A percentile compares a stretch with the other conserved stretches of the same genome.
Conservation (phyloP, 2,113 vertebrate species). For the Neogale vison region DNA sequence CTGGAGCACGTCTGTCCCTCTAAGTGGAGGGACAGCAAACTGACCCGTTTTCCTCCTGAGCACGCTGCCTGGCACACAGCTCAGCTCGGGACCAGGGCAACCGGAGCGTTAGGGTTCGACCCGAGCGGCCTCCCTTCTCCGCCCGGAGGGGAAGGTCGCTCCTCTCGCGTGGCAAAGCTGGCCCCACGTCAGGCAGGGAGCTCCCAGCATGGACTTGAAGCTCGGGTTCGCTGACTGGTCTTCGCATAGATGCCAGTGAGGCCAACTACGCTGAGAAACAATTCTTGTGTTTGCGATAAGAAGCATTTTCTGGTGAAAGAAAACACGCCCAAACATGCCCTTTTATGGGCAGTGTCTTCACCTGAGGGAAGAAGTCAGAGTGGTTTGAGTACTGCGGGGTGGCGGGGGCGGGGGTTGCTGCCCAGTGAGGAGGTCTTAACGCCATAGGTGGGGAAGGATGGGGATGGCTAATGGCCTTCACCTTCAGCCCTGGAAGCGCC, state of each 20-base stretch:
- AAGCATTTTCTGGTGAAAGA: not conserved
- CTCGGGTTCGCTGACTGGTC: rapidly evolving
- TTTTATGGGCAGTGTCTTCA: not conserved
- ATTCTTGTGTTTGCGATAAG: not conserved
- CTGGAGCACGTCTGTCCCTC: not conserved
- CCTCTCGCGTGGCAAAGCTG: not conserved
- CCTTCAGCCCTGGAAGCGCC: not conserved
- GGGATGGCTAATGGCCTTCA: not conserved
- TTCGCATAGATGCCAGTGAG: not conserved
- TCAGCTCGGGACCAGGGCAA: rapidly evolving
- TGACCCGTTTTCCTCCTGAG: not conserved
- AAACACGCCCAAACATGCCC: not conserved
- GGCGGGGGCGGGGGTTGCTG: no score
- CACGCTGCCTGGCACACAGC: rapidly evolving
- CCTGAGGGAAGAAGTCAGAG: not conserved
- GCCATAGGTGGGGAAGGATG: not conserved
- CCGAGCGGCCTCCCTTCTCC: not conserved
- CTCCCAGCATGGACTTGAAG: not conserved
- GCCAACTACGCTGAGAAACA: not conserved
- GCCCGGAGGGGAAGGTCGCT: not conserved
- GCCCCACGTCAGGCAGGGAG: not conserved
- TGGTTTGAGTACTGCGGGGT: not conserved
- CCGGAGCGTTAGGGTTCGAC: rapidly evolving
- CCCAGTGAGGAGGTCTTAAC: not conserved
- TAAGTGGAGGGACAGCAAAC: not conserved